Conservation (phyloP, 2,797 vertebrate species). For the Peromyscus attwateri region DNA sequence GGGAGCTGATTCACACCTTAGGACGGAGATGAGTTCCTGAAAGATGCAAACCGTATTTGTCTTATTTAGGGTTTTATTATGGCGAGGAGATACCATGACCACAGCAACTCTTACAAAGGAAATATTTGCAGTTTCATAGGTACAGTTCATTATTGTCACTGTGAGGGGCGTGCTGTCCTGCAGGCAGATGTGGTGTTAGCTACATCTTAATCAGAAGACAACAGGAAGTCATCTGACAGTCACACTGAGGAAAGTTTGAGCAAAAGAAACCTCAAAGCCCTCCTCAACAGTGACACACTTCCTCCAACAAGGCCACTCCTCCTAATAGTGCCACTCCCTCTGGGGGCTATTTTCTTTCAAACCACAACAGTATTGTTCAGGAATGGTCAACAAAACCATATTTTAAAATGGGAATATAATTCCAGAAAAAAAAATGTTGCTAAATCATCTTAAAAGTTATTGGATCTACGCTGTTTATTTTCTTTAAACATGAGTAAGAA, state of each 20-base stretch:
- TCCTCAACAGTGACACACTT: neutral
- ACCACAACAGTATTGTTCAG: neutral
- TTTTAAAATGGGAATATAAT: slow-evolving; percentile 64
- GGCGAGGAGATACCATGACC: neutral
- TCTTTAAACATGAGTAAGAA: slow-evolving; percentile 10
- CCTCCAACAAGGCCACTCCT: neutral
- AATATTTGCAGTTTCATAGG: neutral
- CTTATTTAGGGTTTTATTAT: neutral
- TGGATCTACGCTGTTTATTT: slow-evolving; percentile 7
- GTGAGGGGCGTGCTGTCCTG: neutral
- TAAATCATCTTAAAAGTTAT: neutral
- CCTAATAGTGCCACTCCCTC: neutral
- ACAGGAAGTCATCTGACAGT: neutral
- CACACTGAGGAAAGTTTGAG: neutral
- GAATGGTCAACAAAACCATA: neutral
- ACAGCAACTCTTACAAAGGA: neutral
- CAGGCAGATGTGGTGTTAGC: neutral
- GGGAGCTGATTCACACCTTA: slow-evolving; percentile 73
- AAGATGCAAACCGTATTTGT: slow-evolving; percentile 1
- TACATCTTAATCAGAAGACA: neutral
- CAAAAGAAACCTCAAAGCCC: neutral
- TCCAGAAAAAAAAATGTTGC: slow-evolving; percentile 62
- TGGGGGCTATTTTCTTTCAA: neutral
- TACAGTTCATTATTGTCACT: neutral
- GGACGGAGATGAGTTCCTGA: slow-evolving; percentile 73